These are phyloP conservation scores for Gallinago jamesoni DNA, from an alignment of 2,113 vertebrate species.

Conservation along the genomic window DNA sequence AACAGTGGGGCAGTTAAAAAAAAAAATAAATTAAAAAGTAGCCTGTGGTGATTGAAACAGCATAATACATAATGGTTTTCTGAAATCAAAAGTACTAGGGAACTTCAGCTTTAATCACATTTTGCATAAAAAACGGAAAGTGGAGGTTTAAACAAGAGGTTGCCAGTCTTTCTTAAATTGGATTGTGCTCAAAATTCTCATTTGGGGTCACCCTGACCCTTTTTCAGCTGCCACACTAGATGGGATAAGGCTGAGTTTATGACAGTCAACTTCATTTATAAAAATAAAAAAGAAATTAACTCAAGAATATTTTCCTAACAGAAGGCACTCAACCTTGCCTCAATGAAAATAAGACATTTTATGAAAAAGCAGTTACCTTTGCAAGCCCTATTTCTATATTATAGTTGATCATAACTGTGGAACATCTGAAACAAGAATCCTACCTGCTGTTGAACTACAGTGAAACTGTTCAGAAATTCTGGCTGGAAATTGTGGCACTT, in stretches of 20 bases:
- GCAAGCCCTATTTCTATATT: not conserved
- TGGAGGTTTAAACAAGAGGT: constrained; percentile 27
- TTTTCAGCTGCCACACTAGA: not conserved
- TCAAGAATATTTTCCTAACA: not conserved
- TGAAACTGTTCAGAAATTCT: not conserved
- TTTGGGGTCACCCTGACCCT: not conserved
- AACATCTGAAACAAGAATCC: not conserved
- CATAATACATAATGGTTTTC: constrained; percentile 68
- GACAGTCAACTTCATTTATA: not conserved
- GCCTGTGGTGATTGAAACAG: constrained; percentile 77
- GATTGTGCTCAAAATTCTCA: not conserved
- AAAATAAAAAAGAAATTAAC: not conserved
- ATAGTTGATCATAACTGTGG: not conserved
- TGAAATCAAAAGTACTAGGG: constrained; percentile 64
- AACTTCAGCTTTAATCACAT: constrained; percentile 73
- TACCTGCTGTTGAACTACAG: not conserved
- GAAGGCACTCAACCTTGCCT: not conserved
- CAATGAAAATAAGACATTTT: not conserved
- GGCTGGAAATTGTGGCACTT: not conserved
- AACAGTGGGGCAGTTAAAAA: constrained; percentile 77
- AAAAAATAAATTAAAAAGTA: constrained; percentile 67
- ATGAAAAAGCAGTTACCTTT: not conserved
- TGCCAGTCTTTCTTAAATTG: constrained; percentile 15
- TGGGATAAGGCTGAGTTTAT: not conserved
- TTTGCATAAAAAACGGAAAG: constrained; percentile 33